Percentiles rank a stretch among this genome's conserved stretches.
Conservation (phyloP, 2,113 vertebrate species). For the Colaptes auratus region DNA sequence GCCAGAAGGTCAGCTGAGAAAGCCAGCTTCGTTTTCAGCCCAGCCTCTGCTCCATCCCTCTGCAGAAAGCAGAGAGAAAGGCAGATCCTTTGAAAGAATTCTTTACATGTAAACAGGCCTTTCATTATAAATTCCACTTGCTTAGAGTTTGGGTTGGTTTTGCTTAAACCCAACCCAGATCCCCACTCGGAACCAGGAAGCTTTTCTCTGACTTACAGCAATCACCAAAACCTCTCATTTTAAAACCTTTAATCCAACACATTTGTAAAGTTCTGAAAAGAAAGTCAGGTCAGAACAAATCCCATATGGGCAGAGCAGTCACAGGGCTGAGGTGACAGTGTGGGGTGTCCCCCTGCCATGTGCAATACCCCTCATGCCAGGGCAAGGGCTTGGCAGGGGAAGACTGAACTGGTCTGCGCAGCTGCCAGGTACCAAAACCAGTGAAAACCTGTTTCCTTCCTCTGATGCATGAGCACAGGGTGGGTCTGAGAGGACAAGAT, state of each 20-base stretch:
- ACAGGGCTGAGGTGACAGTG: neutral
- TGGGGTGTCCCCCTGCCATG: rapidly evolving
- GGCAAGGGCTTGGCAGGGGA: neutral
- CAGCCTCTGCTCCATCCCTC: neutral
- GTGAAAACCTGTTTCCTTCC: neutral
- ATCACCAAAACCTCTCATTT: neutral
- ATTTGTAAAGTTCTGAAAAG: rapidly evolving
- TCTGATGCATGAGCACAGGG: neutral
- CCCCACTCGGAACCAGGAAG: neutral
- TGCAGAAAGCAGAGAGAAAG: neutral
- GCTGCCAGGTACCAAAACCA: neutral
- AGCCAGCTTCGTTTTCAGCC: neutral
- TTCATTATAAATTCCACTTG: neutral
- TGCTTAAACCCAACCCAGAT: neutral
- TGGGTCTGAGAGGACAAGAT: slow-evolving; percentile 3
- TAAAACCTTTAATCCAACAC: neutral
- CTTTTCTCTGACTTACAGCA: neutral
- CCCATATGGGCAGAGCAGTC: rapidly evolving
- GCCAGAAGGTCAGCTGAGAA: neutral
- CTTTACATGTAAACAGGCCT: neutral
- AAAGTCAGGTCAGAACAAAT: rapidly evolving
- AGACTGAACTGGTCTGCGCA: neutral
- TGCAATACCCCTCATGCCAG: neutral
- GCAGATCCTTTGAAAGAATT: neutral
- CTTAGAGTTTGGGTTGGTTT: neutral